phyloP scores from a whole-genome alignment of 2,888 invertebrate genomes.

The Macaria liturata region DNA sequence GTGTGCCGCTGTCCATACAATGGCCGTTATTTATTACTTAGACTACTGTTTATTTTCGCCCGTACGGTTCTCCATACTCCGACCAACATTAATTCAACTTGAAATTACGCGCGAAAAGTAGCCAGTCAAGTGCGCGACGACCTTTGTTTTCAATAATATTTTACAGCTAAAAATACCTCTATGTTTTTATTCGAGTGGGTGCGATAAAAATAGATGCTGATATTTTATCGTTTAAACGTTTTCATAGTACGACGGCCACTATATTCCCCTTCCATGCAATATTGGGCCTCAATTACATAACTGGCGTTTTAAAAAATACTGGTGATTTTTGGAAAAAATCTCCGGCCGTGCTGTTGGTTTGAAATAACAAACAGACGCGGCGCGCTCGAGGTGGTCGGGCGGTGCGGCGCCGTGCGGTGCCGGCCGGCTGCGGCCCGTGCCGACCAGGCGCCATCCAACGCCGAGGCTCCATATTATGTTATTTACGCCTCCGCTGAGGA shows the following conservation, averaged over 20 bases:
- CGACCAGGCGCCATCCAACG: slow-evolving; percentile 34
- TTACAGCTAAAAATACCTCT: not conserved
- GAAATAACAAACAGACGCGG: slow-evolving; percentile 34
- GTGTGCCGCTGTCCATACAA: slow-evolving; percentile 16
- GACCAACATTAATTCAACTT: not conserved
- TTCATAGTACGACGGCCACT: too few relatives aligned
- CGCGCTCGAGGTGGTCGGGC: slow-evolving; percentile 7
- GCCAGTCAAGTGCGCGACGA: not conserved
- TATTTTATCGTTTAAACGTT: too few relatives aligned
- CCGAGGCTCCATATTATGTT: slow-evolving; percentile 66
- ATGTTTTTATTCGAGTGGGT: too few relatives aligned
- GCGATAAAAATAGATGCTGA: too few relatives aligned
- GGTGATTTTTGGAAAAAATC: slow-evolving; percentile 27
- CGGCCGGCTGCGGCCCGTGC: slow-evolving; percentile 7
- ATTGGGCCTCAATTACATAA: slow-evolving; percentile 1
- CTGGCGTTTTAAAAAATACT: slow-evolving; percentile 8
- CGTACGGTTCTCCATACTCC: not conserved
- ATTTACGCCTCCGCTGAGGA: slow-evolving; percentile 77
- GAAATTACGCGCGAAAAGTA: not conserved
- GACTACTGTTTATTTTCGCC: slow-evolving; percentile 11
- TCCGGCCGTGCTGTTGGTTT: slow-evolving; percentile 24
- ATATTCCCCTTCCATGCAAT: not conserved
- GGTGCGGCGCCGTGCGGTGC: slow-evolving; percentile 8
- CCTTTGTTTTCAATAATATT: not conserved
- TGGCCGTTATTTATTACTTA: slow-evolving; percentile 11